Evolutionary conservation across 2,113 vertebrate species (phyloP).

Genomic region (Rhynchomys soricoides): DNA sequence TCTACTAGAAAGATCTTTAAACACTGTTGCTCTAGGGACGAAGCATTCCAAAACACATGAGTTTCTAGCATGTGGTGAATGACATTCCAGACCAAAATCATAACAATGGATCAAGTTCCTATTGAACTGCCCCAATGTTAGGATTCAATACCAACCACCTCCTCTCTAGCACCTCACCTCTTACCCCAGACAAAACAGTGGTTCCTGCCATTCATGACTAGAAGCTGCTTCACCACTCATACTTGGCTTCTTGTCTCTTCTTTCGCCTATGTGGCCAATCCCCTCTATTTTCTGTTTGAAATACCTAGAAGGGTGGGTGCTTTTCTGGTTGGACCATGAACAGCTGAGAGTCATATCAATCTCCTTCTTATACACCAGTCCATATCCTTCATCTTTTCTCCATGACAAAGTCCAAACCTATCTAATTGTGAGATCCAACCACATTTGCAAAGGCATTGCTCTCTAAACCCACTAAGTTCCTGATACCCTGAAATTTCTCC

Average conservation of each 20-base stretch:
- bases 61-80: neutral
- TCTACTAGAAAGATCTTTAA: neutral
- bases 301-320: neutral
- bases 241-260: neutral
- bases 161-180: neutral
- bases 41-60: neutral
- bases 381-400: neutral
- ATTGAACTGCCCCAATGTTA: neutral
- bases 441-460: neutral
- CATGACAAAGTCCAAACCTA: neutral
- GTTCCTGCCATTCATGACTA: neutral
- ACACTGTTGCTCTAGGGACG: neutral
- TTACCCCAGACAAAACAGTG: neutral
- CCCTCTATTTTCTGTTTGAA: neutral
- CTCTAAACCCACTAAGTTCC: neutral
- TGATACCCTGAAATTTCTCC: neutral
- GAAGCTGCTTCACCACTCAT: neutral
- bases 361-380: neutral
- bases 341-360: neutral
- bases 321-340: neutral
- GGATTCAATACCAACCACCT: neutral
- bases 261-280: neutral
- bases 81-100: neutral
- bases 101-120: neutral
- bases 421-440: neutral